Evolutionary conservation across 2,888 invertebrate genomes (phyloP).

Genomic region (Polymixis flavicincta): DNA sequence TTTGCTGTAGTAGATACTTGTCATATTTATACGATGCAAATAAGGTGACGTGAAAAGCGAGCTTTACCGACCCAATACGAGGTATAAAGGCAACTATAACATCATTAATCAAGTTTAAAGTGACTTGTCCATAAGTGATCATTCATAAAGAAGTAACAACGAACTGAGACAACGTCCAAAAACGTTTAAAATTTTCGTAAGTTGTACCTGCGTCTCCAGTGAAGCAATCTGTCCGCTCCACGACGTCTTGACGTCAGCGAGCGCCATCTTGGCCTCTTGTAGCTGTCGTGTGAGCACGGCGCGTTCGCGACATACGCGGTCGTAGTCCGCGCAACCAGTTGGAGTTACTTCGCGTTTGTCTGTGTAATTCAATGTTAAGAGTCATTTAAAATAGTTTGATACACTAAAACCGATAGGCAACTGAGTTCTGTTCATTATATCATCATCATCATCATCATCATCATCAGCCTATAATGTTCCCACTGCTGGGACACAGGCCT

Average conservation of each 20-base stretch:
- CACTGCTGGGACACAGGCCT: no score
- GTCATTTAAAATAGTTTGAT: no score
- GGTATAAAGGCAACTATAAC: not conserved
- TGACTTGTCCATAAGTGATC: not conserved
- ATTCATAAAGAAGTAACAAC: no score
- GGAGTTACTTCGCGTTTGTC: slow-evolving; percentile 80
- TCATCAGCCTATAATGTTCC: no score
- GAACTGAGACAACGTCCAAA: not conserved
- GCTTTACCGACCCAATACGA: no score
- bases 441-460: no score
- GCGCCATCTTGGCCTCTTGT: slow-evolving; percentile 96
- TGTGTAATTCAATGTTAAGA: slow-evolving; percentile 53
- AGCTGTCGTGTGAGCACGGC: slow-evolving; percentile 93
- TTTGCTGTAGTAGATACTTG: not conserved
- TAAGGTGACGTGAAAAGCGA: not conserved
- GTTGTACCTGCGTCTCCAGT: slow-evolving; percentile 95
- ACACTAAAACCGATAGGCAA: no score
- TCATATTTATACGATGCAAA: not conserved
- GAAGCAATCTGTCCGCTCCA: slow-evolving; percentile 98
- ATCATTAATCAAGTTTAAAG: not conserved
- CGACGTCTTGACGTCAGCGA: slow-evolving; percentile 97
- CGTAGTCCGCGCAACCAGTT: slow-evolving; percentile 81
- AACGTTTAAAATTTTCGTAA: not conserved
- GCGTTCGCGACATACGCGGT: slow-evolving; percentile 85
- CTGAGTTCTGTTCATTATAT: no score